Evolutionary conservation across 2,113 vertebrate species (phyloP).

Genomic region (Pelmatolapia mariae): DNA sequence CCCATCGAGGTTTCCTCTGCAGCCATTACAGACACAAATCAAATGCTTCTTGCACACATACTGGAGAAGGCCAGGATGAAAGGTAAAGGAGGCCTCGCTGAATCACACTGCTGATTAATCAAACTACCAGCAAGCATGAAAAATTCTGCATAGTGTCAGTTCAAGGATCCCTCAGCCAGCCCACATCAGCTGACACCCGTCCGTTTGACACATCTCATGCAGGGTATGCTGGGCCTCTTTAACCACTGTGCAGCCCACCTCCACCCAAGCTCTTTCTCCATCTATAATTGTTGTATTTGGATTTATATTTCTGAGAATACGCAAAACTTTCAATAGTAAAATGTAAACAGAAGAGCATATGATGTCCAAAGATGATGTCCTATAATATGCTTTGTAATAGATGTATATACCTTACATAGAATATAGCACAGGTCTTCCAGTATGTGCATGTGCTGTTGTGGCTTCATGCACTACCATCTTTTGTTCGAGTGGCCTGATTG

Average conservation of each 20-base stretch:
- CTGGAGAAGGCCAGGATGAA: background rate
- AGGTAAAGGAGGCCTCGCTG: background rate
- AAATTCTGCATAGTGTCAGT: background rate
- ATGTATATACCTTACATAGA: background rate
- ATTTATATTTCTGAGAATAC: background rate
- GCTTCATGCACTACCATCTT: constrained; percentile 19
- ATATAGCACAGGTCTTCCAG: background rate
- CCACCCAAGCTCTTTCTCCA: background rate
- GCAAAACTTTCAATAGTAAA: background rate
- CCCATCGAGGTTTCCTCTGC: background rate
- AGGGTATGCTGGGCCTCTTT: background rate
- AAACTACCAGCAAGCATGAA: background rate
- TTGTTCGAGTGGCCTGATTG: constrained; percentile 49
- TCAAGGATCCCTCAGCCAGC: background rate
- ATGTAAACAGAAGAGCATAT: background rate
- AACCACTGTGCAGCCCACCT: background rate
- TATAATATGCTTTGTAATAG: background rate
- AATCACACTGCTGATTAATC: background rate
- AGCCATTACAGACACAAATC: background rate
- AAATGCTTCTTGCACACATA: background rate
- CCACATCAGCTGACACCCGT: background rate
- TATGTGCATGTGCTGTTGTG: background rate
- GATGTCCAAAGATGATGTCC: background rate
- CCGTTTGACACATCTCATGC: background rate
- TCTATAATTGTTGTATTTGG: background rate